Percentiles rank a stretch among this genome's conserved stretches.
Conservation (phyloP, 2,797 vertebrate species). For the Cirrhinus molitorella region DNA sequence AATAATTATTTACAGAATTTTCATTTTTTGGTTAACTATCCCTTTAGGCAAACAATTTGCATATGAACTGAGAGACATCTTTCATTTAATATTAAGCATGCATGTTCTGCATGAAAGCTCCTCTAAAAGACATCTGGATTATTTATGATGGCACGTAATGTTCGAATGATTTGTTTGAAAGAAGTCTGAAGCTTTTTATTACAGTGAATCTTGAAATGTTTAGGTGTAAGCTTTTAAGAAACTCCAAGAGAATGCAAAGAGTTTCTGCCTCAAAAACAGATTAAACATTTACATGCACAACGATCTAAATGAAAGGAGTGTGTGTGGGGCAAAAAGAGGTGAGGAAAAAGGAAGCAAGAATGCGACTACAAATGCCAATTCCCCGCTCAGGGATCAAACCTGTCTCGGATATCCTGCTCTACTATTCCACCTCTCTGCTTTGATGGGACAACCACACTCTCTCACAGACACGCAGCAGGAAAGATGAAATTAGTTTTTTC, state of each 20-base stretch:
- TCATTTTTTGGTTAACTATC: no score
- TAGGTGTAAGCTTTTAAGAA: background rate
- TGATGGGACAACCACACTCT: slow-evolving; percentile 30
- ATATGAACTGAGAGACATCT: slow-evolving; percentile 66
- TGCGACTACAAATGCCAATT: slow-evolving; percentile 2
- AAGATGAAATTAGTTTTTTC: background rate
- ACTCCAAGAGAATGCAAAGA: background rate
- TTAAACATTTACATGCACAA: slow-evolving; percentile 3
- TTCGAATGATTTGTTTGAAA: slow-evolving; percentile 65
- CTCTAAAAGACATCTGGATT: slow-evolving; percentile 69
- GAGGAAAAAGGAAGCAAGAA: slow-evolving; percentile 27
- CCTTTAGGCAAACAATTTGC: slow-evolving; percentile 45
- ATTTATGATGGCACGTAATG: slow-evolving; percentile 66
- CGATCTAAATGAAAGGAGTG: background rate
- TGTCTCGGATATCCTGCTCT: slow-evolving; percentile 19
- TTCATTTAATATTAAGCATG: slow-evolving; percentile 77
- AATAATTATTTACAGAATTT: no score
- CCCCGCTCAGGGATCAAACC: slow-evolving; percentile 8
- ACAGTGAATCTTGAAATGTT: background rate
- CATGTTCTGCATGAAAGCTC: slow-evolving; percentile 58
- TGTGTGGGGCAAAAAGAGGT: background rate
- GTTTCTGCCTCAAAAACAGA: background rate
- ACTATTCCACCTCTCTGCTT: slow-evolving; percentile 26
- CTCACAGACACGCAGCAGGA: background rate
- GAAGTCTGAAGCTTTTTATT: background rate